Conservation (phyloP, 1,140 invertebrate species). For the Harlomillsia oculata region DNA sequence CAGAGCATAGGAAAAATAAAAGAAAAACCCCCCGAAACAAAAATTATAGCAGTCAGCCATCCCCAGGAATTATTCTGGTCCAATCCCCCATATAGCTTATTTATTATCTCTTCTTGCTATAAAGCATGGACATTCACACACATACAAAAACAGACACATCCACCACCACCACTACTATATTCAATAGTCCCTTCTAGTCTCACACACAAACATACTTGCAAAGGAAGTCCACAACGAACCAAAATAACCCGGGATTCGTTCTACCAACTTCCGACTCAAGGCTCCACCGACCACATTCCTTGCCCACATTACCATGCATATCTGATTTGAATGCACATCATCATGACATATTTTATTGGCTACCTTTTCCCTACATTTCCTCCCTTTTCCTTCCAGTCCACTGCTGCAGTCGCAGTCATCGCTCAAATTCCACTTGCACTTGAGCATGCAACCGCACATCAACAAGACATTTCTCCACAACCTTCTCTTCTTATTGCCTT, state of each 20-base stretch:
- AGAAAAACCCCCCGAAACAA: constrained; percentile 20
- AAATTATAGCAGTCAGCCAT: constrained; percentile 31
- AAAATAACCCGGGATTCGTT: too few species aligned
- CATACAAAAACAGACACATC: neutral
- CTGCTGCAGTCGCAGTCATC: too few species aligned
- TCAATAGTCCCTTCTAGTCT: too few species aligned
- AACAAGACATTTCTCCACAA: too few species aligned
- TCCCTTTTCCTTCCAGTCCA: constrained; percentile 14
- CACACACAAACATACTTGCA: too few species aligned
- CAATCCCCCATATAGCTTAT: constrained; percentile 29
- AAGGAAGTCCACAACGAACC: too few species aligned
- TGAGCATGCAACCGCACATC: too few species aligned
- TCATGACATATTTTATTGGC: constrained; percentile 3
- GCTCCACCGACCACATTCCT: neutral
- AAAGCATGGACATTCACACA: constrained; percentile 20
- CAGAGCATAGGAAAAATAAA: constrained; percentile 16
- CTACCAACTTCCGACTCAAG: too few species aligned
- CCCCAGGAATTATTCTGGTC: constrained; percentile 30
- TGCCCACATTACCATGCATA: neutral
- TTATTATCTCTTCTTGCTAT: constrained; percentile 28
- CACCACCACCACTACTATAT: constrained; percentile 3
- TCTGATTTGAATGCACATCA: constrained; percentile 6
- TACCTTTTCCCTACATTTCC: neutral
- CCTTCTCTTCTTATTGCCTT: too few species aligned
- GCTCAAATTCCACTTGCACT: too few species aligned